phyloP scores from a whole-genome alignment of 1,140 invertebrate species.

The Homarus americanus region DNA sequence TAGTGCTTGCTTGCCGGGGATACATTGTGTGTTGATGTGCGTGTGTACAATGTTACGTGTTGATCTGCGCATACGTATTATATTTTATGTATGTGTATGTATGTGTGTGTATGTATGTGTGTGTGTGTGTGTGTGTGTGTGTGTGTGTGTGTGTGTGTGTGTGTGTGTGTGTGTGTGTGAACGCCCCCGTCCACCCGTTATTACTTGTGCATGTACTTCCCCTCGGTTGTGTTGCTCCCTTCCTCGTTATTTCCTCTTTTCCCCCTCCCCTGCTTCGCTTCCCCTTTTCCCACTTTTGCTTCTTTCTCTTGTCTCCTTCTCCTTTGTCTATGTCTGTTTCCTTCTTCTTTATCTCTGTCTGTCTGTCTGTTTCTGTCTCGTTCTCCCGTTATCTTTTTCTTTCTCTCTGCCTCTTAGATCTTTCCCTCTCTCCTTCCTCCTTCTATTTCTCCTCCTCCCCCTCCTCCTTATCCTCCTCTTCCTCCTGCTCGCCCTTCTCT shows the following conservation, averaged over 20 bases:
- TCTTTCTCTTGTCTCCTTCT: slow-evolving; percentile 49
- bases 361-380: slow-evolving; percentile 9
- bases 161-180: slow-evolving; percentile 12
- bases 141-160: not conserved
- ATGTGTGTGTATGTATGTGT: not conserved
- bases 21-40: not conserved
- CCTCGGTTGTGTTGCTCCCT: slow-evolving; percentile 22
- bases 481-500: not conserved
- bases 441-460: not conserved
- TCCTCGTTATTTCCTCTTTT: slow-evolving; percentile 42
- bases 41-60: not conserved
- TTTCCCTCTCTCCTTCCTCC: not conserved
- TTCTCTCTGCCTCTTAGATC: not conserved
- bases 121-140: not conserved
- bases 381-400: not conserved
- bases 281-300: slow-evolving; percentile 30
- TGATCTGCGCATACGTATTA: not conserved
- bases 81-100: not conserved
- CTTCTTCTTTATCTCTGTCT: slow-evolving; percentile 29
- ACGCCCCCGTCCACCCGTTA: not conserved
- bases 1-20: not conserved
- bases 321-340: slow-evolving; percentile 19
- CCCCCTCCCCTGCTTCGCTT: slow-evolving; percentile 24
- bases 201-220: slow-evolving; percentile 20
- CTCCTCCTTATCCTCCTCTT: not conserved